phyloP scores from a whole-genome alignment of 92 coral and sea anemone species.

The Plumapathes pennacea region DNA sequence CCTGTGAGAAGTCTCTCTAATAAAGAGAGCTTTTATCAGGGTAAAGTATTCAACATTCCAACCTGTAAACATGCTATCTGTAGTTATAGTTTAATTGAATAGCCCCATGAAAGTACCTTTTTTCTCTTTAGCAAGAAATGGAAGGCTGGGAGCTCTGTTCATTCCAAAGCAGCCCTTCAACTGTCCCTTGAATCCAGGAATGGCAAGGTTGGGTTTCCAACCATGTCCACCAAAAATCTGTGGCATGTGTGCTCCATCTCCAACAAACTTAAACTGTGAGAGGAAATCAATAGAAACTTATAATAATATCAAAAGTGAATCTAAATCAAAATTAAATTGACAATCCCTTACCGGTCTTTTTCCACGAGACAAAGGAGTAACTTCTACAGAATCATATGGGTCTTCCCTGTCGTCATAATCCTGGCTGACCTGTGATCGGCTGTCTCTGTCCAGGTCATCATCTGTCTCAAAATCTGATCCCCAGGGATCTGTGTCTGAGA shows the following conservation, averaged over 20 bases:
- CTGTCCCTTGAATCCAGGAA: slow-evolving; percentile 58
- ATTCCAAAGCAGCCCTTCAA: slow-evolving; percentile 65
- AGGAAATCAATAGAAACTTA: not conserved
- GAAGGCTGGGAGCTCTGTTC: slow-evolving; percentile 40
- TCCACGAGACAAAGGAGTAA: slow-evolving; percentile 46
- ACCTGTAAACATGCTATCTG: not conserved
- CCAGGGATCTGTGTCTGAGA: slow-evolving; percentile 85
- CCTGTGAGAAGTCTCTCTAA: not conserved
- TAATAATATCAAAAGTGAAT: not conserved
- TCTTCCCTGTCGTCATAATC: slow-evolving; percentile 29
- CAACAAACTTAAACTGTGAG: slow-evolving; percentile 42
- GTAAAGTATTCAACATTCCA: not conserved
- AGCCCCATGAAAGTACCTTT: slow-evolving; percentile 9
- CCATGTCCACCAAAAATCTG: slow-evolving; percentile 20
- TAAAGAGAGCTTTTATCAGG: not conserved
- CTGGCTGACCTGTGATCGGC: slow-evolving; percentile 14
- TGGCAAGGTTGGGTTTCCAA: slow-evolving; percentile 1
- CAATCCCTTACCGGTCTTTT: slow-evolving; percentile 40
- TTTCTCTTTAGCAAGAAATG: slow-evolving; percentile 37
- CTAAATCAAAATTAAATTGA: not conserved
- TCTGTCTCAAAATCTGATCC: slow-evolving; percentile 96
- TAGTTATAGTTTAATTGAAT: not conserved
- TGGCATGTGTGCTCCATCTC: slow-evolving; percentile 36
- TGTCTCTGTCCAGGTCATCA: slow-evolving; percentile 25
- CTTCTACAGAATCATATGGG: slow-evolving; percentile 48